Percentiles rank a stretch among this genome's conserved stretches.
These are phyloP conservation scores for Cyclophora punctaria DNA, from an alignment of 2,888 invertebrate species.

Conservation along the genomic window DNA sequence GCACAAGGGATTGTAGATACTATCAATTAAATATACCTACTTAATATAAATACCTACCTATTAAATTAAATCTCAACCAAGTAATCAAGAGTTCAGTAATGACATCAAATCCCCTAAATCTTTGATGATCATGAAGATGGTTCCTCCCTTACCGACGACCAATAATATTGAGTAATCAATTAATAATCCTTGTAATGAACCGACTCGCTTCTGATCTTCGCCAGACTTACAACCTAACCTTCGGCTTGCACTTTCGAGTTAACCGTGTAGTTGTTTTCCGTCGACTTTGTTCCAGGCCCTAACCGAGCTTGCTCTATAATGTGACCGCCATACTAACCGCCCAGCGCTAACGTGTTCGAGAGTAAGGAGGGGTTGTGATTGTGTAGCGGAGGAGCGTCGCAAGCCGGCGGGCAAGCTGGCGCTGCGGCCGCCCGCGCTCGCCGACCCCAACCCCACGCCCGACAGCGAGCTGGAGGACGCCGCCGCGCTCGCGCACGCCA, in stretches of 20 bases:
- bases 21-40: background rate
- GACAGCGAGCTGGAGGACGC: slow-evolving; percentile 72
- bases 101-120: background rate
- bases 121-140: no score
- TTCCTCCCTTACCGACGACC: slow-evolving; percentile 1
- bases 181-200: slow-evolving; percentile 64
- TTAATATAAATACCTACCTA: background rate
- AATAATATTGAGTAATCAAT: slow-evolving; percentile 20
- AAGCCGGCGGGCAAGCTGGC: slow-evolving; percentile 62
- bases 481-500: slow-evolving; percentile 60
- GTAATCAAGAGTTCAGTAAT: background rate
- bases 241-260: slow-evolving; percentile 65
- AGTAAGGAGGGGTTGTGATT: slow-evolving; percentile 69
- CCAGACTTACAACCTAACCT: slow-evolving; percentile 59
- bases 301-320: slow-evolving; percentile 76
- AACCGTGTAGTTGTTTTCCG: slow-evolving; percentile 72
- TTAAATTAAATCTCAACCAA: slow-evolving; percentile 1
- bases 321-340: slow-evolving; percentile 74
- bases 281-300: slow-evolving; percentile 76
- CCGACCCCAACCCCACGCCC: slow-evolving; percentile 63
- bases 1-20: slow-evolving; percentile 5
- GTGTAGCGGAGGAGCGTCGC: slow-evolving; percentile 72
- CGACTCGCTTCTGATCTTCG: slow-evolving; percentile 40
- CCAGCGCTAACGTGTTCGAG: slow-evolving; percentile 66
- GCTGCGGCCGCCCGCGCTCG: slow-evolving; percentile 52